phyloP scores from a whole-genome alignment of 2,888 invertebrate genomes.

The Glaucopsyche alexis region DNA sequence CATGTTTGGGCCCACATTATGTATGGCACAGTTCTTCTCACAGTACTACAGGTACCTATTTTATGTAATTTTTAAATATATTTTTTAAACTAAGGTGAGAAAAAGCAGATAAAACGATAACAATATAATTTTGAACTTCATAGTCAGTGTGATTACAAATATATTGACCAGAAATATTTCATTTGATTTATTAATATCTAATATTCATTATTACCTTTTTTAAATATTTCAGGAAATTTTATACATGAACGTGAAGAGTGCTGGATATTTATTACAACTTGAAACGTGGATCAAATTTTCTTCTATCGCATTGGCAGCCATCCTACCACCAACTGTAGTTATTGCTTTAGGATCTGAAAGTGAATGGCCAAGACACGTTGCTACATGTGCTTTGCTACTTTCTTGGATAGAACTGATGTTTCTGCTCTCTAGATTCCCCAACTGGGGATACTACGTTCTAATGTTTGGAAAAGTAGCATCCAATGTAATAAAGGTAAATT shows the following conservation, averaged over 20 bases:
- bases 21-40: conserved; percentile 57
- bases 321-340: conserved; percentile 60
- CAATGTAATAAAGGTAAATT: conserved; percentile 74
- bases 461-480: conserved; percentile 82
- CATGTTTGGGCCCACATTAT: conserved; percentile 63
- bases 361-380: conserved; percentile 73
- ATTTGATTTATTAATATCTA: too few relatives aligned
- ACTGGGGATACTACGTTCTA: conserved; percentile 80
- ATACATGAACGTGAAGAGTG: conserved; percentile 72
- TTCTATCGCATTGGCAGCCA: conserved; percentile 65
- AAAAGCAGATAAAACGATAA: too few relatives aligned
- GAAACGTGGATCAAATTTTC: conserved; percentile 80
- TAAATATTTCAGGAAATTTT: conserved; percentile 68
- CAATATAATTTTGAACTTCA: too few relatives aligned
- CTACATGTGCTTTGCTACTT: conserved; percentile 73
- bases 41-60: conserved; percentile 62
- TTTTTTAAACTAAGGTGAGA: too few relatives aligned
- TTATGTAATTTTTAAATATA: background rate
- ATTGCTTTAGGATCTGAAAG: conserved; percentile 45
- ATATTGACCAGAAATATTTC: too few relatives aligned
- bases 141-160: too few relatives aligned
- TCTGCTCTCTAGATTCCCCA: conserved; percentile 77
- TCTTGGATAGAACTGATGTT: conserved; percentile 81
- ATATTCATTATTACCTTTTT: background rate
- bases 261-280: conserved; percentile 72